phyloP scores from a whole-genome alignment of 2,888 invertebrate genomes.

The Lasioglossum zephyrum region DNA sequence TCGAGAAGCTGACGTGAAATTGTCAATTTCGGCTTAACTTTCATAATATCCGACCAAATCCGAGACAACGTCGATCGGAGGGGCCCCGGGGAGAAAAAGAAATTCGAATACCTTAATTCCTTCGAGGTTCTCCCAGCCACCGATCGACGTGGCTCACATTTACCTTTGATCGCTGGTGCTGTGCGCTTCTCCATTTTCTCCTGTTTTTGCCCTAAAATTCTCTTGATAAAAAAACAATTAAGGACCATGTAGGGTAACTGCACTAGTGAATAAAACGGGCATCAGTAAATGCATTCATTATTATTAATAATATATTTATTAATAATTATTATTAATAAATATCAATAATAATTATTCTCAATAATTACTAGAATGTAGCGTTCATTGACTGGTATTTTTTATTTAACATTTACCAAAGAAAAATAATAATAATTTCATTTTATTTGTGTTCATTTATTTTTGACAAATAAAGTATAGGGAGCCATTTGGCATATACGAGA shows the following conservation, averaged over 20 bases:
- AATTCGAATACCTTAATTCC: slow-evolving; percentile 12
- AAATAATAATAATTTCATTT: too few species aligned
- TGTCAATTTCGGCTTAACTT: slow-evolving; percentile 67
- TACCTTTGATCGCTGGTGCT: background rate
- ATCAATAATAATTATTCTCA: too few species aligned
- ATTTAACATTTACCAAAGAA: too few species aligned
- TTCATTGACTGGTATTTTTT: too few species aligned
- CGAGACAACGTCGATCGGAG: slow-evolving; percentile 11
- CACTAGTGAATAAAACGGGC: too few species aligned
- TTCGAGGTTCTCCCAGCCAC: background rate
- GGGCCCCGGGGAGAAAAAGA: background rate
- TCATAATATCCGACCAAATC: slow-evolving; percentile 24
- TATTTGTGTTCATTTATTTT: too few species aligned
- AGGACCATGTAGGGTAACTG: background rate
- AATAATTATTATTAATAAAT: too few species aligned
- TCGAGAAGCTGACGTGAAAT: slow-evolving; percentile 66
- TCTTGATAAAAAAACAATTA: background rate
- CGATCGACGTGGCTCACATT: background rate
- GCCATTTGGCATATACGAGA: too few species aligned
- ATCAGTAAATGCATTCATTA: too few species aligned
- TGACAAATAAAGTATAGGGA: too few species aligned
- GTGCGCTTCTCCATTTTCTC: background rate
- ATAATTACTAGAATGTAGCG: too few species aligned
- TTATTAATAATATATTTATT: too few species aligned
- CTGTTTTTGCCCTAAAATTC: background rate